These are phyloP conservation scores for Hylia prasina DNA, from an alignment of 2,113 vertebrate genomes.

Conservation along the genomic window DNA sequence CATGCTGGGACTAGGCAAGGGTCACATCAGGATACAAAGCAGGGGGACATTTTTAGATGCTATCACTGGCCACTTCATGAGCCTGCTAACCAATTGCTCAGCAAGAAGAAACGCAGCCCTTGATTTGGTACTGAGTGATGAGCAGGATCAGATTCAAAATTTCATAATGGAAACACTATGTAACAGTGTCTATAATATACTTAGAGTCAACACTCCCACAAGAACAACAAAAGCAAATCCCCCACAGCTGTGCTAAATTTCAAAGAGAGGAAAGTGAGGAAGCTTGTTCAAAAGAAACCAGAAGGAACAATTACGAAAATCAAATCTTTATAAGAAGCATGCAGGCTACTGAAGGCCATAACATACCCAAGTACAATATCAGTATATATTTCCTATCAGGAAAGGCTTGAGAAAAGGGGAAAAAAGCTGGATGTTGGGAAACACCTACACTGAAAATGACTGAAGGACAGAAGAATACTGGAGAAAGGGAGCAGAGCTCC, in stretches of 20 bases:
- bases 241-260: background rate
- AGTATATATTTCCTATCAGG: background rate
- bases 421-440: background rate
- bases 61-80: background rate
- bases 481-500: background rate
- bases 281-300: background rate
- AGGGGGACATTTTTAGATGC: conserved; percentile 38
- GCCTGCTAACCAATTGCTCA: conserved; percentile 28
- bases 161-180: conserved; percentile 32
- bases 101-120: background rate
- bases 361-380: background rate
- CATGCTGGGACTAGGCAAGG: background rate
- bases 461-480: background rate
- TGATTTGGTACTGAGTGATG: background rate
- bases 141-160: conserved; percentile 43
- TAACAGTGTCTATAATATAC: conserved; percentile 1
- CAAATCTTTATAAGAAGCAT: background rate
- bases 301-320: background rate
- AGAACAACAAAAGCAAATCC: background rate
- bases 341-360: background rate
- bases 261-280: background rate
- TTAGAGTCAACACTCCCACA: background rate
- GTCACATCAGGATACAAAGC: background rate
- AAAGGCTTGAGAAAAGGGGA: background rate
- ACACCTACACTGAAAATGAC: background rate